Evolutionary conservation across 1,140 invertebrate genomes (phyloP).

Genomic region (Oryctes rhinoceros): DNA sequence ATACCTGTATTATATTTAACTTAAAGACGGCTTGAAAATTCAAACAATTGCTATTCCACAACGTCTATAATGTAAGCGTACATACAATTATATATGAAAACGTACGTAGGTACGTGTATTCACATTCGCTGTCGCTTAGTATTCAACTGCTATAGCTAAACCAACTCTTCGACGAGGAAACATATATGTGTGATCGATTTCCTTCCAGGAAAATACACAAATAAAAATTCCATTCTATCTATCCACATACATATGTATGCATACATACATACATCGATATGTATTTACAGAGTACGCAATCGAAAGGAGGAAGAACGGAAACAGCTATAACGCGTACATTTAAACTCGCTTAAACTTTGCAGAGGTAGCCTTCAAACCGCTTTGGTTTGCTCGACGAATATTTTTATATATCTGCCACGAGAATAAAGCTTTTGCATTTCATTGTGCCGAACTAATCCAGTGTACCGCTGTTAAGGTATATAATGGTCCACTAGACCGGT

Average conservation of each 20-base stretch:
- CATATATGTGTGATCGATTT: no score
- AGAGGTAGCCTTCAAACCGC: background rate
- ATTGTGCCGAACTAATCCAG: conserved; percentile 25
- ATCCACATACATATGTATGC: background rate
- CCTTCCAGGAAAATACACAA: background rate
- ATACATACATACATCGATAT: no score
- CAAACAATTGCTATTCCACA: no score
- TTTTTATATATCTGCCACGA: background rate
- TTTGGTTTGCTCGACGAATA: conserved; percentile 15
- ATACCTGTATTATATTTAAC: no score
- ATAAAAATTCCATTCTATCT: background rate
- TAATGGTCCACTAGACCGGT: background rate
- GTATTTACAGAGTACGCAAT: conserved; percentile 13
- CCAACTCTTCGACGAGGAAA: no score
- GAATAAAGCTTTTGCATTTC: background rate
- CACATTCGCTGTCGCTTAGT: no score
- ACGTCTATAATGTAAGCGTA: no score
- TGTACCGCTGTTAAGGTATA: background rate
- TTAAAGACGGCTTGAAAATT: no score
- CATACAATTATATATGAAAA: no score
- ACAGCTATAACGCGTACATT: background rate
- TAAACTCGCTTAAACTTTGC: conserved; percentile 6
- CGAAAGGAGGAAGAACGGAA: background rate
- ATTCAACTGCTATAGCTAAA: no score
- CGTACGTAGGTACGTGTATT: no score